A percentile compares a stretch with the other conserved stretches of the same genome.
phyloP scores from a whole-genome alignment of 2,797 vertebrate species.

The Gorsachius magnificus region DNA sequence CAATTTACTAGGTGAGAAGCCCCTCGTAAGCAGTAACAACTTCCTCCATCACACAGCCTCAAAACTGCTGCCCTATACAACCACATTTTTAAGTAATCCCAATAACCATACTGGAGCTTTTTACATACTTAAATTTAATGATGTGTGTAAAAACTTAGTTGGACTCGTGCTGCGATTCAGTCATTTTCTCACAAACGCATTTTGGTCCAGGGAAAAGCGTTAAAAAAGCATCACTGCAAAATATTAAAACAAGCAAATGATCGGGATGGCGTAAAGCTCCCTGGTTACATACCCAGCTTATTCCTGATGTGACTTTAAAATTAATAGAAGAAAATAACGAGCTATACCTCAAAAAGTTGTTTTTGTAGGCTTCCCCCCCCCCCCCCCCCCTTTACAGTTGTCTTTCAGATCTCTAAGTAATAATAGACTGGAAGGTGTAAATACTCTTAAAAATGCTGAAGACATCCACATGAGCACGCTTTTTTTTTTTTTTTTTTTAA shows the following conservation, averaged over 20 bases:
- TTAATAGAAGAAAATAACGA: not conserved
- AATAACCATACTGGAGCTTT: not conserved
- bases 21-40: not conserved
- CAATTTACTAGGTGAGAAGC: not conserved
- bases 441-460: not conserved
- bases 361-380: not conserved
- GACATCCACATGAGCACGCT: fast-evolving
- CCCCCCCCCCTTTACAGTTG: not conserved
- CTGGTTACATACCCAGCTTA: not conserved
- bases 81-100: not conserved
- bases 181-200: not conserved
- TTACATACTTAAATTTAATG: not conserved
- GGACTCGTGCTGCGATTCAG: not conserved
- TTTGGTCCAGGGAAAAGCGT: not conserved
- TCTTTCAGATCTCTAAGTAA: not conserved
- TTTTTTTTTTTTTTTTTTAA: not conserved
- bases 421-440: not conserved
- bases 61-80: not conserved
- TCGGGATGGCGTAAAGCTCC: fast-evolving
- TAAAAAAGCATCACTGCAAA: not conserved
- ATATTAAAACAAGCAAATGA: not conserved
- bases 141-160: not conserved
- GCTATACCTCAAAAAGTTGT: not conserved
- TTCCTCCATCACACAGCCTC: not conserved
- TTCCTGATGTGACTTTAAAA: not conserved